phyloP scores from a whole-genome alignment of 2,797 vertebrate species.

The Apogon hyalosoma region DNA sequence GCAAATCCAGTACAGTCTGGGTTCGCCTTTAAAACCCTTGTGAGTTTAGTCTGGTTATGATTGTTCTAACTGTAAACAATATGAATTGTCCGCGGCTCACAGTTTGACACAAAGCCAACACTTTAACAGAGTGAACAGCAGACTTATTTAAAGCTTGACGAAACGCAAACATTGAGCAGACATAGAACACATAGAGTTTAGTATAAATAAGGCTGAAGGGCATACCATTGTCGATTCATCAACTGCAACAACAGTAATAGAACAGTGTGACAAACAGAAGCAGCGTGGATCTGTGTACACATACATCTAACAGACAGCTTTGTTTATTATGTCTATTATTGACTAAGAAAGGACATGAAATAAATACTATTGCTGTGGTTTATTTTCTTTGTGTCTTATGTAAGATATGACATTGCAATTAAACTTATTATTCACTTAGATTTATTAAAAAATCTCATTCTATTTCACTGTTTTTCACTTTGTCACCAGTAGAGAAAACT shows the following conservation, averaged over 20 bases:
- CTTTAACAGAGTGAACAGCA: background rate
- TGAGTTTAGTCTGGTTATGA: constrained; percentile 14
- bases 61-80: constrained; percentile 5
- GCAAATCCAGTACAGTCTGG: background rate
- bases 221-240: constrained; percentile 15
- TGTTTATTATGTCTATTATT: too few relatives aligned
- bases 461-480: too few relatives aligned
- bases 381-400: too few relatives aligned
- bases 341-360: too few relatives aligned
- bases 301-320: constrained; percentile 1
- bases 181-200: background rate
- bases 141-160: constrained; percentile 1
- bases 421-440: too few relatives aligned
- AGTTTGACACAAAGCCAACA: constrained; percentile 1
- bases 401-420: too few relatives aligned
- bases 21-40: constrained; percentile 32
- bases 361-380: too few relatives aligned
- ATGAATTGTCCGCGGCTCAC: background rate
- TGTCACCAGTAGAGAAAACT: too few relatives aligned
- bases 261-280: constrained; percentile 23
- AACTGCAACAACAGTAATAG: constrained; percentile 21
- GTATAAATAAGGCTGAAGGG: constrained; percentile 2
- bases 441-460: too few relatives aligned
- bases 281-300: background rate
- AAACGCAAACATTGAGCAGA: background rate